Conservation (phyloP, 2,888 invertebrate species). For the Ramazzottius varieornatus region DNA sequence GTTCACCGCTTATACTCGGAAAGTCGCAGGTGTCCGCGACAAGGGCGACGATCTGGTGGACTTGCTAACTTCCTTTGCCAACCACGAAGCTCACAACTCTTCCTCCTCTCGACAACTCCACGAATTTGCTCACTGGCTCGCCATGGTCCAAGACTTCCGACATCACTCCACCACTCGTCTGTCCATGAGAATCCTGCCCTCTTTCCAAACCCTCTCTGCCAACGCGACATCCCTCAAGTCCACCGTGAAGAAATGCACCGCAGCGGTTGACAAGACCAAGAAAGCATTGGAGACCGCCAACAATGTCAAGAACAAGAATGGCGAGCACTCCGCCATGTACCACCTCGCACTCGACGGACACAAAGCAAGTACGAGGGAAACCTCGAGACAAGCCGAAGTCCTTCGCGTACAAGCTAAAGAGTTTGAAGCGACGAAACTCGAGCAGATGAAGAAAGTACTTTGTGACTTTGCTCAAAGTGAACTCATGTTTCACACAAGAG, state of each 20-base stretch:
- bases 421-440: background rate
- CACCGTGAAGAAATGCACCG: background rate
- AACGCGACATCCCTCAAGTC: background rate
- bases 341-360: background rate
- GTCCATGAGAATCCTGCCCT: background rate
- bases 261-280: background rate
- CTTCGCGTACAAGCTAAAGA: background rate
- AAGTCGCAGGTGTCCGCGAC: background rate
- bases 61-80: background rate
- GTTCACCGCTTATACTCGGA: background rate
- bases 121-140: constrained; percentile 1
- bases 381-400: background rate
- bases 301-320: background rate
- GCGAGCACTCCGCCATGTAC: background rate
- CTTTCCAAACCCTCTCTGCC: background rate
- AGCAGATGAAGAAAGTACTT: background rate
- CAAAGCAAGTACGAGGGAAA: background rate
- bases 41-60: constrained; percentile 3
- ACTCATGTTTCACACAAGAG: background rate
- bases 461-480: background rate
- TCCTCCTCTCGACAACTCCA: background rate
- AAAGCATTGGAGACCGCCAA: background rate
- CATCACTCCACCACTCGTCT: background rate
- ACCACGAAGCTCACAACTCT: background rate
- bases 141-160: background rate